Conservation (phyloP, 2,797 vertebrate genomes). For the Melanotaenia boesemani region DNA sequence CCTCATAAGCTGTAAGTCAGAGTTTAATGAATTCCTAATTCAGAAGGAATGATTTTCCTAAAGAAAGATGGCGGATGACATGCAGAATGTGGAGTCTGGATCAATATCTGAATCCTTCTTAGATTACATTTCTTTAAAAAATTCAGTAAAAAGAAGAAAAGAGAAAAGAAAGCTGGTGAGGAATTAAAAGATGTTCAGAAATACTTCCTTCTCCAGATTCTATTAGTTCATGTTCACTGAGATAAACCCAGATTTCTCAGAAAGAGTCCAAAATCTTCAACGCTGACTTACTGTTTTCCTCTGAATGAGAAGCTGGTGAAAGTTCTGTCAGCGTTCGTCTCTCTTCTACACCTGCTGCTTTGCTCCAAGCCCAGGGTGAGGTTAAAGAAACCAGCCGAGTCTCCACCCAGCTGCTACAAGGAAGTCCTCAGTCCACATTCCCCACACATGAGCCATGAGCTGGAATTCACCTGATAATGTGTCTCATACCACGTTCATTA, state of each 20-base stretch:
- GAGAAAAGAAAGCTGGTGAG: neutral
- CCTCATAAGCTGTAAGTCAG: no score
- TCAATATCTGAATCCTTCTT: no score
- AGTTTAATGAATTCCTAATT: no score
- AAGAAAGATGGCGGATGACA: no score
- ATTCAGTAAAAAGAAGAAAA: neutral
- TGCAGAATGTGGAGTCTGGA: no score
- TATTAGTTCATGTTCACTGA: no score
- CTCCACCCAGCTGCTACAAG: conserved; percentile 70
- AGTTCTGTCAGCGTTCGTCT: conserved; percentile 6
- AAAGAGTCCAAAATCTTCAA: neutral
- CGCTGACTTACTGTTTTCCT: conserved; percentile 42
- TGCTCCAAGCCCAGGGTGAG: conserved; percentile 24
- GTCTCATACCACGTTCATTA: conserved; percentile 6
- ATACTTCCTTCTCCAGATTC: no score
- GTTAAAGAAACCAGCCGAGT: conserved; percentile 30
- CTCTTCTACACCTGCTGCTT: neutral
- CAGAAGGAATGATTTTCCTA: no score
- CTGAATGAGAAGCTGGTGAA: neutral
- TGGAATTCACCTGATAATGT: conserved; percentile 35
- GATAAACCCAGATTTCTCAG: no score
- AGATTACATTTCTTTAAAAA: no score
- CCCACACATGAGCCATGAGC: conserved; percentile 14
- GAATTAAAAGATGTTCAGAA: no score
- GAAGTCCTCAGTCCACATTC: conserved; percentile 73